Base-by-base conservation (phyloP, 2,113 vertebrate genomes). In the Plectropomus leopardus region DNA sequence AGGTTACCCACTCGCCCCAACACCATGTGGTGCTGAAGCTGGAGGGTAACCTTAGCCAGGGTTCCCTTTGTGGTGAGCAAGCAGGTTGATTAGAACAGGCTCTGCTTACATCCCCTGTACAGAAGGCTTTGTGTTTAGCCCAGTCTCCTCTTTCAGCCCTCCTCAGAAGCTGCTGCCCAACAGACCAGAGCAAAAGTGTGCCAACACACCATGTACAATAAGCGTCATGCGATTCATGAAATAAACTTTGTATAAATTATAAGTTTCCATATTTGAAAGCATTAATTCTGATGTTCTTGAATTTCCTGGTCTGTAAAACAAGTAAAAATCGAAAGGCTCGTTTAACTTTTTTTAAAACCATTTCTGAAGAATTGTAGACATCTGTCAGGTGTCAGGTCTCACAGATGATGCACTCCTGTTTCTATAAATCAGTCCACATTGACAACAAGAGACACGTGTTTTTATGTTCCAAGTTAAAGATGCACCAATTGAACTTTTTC, bases 51-150 rank as follows among this genome's bases (percentile, higher is more conserved):
- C 75, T 88, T 90, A 95, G 76, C 87, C 74, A 80, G 89, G 90
- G 85, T 92, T 93, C 89, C 92, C 92, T 94, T 94, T 94, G 86
- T 94, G 87, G 89, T 88, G 90, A 86, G 70, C 78, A 86, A 54
- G 85, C 85, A 88, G 90, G 78, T 85, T 92, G 89, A 94, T 94
- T 91, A 92, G 89, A 84, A 82, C 16, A 60, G 83, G 86, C 85
- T 94, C 91, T 84, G 80, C 78, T 93, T 91, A 88, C 92, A 88
- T 83, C 85, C 85, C 68, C 54, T 73, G 83, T 80, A 84, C 86
- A 81, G 83, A 86, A 69, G 82, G 80, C 89, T 93, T 94, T 92
- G 86, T 93, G 80, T 89, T 89, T 45, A 57, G 78, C 51, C 76
- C 66, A 36, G 91, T 83, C 86, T 94, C 93, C 53, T 80, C 88